Evolutionary conservation across 2,797 vertebrate species (phyloP).

Genomic region (Bradypodion pumilum): DNA sequence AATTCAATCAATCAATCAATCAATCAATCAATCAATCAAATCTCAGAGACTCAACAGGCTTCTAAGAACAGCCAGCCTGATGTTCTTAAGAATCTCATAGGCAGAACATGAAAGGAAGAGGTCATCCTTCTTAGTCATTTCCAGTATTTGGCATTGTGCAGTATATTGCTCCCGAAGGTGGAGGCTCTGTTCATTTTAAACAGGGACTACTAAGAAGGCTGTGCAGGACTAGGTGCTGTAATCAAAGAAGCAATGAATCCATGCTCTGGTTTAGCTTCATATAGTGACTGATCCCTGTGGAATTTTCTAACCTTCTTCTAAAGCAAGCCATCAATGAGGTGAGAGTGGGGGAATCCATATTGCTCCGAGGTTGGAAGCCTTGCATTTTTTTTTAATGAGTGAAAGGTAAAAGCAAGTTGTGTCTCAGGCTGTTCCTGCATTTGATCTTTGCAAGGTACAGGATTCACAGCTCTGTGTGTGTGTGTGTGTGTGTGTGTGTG

Average conservation of each 20-base stretch:
- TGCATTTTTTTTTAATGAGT: background rate
- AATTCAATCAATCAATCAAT: too few species aligned
- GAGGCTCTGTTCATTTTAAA: background rate
- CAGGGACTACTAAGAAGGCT: too few species aligned
- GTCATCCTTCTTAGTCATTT: background rate
- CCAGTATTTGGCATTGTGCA: background rate
- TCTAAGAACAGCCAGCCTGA: background rate
- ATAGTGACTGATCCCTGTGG: too few species aligned
- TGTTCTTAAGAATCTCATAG: background rate
- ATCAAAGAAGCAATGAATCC: too few species aligned
- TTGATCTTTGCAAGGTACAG: background rate
- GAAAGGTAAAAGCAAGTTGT: background rate
- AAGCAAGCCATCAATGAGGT: background rate
- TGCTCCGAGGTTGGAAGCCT: background rate
- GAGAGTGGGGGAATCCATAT: background rate
- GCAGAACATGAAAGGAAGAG: background rate
- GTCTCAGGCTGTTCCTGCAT: background rate
- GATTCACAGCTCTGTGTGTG: background rate
- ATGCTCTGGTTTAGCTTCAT: too few species aligned
- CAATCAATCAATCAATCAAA: too few species aligned
- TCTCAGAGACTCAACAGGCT: background rate
- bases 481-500: background rate
- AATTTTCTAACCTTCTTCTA: background rate
- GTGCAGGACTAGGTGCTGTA: too few species aligned
- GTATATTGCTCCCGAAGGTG: background rate